Percentiles rank a stretch among this genome's conserved stretches.
Evolutionary conservation across 2,888 invertebrate genomes (phyloP).

Genomic region (Lamproptera curius): DNA sequence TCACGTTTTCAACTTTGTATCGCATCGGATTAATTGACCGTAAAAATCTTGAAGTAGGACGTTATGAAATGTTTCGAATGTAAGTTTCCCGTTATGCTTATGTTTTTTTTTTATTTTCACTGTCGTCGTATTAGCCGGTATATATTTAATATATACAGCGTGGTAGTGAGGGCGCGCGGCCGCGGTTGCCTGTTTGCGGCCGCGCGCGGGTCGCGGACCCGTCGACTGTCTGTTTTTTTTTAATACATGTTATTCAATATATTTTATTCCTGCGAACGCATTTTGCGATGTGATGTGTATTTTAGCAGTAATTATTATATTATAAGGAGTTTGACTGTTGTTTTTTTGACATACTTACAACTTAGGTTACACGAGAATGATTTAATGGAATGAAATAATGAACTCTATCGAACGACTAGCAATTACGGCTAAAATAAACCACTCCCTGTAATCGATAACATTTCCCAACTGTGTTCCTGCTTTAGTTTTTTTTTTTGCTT

Average conservation of each 20-base stretch:
- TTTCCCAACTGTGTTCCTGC: constrained; percentile 77
- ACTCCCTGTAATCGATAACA: constrained; percentile 70
- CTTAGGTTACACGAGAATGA: constrained; percentile 70
- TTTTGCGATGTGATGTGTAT: constrained; percentile 85
- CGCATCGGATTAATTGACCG: constrained; percentile 75
- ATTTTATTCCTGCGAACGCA: constrained; percentile 89
- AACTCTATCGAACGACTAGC: constrained; percentile 52
- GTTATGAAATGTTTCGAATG: constrained; percentile 78
- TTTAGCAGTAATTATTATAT: constrained; percentile 80
- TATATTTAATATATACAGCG: constrained; percentile 70
- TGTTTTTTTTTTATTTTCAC: constrained; percentile 71
- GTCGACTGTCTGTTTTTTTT: constrained; percentile 75
- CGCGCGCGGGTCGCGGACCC: constrained; percentile 61
- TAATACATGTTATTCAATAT: constrained; percentile 83
- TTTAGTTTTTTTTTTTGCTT: constrained; percentile 77
- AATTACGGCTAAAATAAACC: constrained; percentile 71
- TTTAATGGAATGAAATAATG: constrained; percentile 64
- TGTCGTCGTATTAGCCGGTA: constrained; percentile 70
- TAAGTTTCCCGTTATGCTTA: constrained; percentile 79
- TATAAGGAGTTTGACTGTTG: constrained; percentile 79
- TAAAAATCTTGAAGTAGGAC: constrained; percentile 79
- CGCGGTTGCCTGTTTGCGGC: constrained; percentile 75
- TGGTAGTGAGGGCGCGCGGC: constrained; percentile 58
- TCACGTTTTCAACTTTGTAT: constrained; percentile 78
- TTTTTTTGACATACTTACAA: constrained; percentile 78